Base-by-base conservation (phyloP, 2,797 vertebrate species). In the Hydrocynus forskahlii region DNA sequence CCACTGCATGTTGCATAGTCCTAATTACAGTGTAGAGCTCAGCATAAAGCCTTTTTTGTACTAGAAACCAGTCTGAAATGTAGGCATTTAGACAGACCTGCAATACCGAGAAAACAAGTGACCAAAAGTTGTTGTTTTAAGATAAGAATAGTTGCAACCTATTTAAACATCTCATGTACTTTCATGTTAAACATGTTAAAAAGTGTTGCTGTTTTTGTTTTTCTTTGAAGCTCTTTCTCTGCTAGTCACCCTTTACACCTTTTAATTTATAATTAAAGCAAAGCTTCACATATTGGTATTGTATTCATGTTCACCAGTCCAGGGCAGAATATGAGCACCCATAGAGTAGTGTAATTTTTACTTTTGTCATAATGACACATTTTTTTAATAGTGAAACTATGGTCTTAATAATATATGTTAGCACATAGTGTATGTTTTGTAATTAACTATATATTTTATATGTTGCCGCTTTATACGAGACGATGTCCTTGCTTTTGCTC, bases 381-480 rank as follows among this genome's bases (percentile, higher is more conserved):
- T 35, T 35, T 87, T 83, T 84, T 83, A 94, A 93, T 95, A 96
- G 95, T 89, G 90, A 93, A 96, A 95, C 94, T 91, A 94, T 87
- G 94, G 95, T 97, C 96, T 95, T 94, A 96, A 94, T 96, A 95
- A 96, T 95, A 95, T 94, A 91, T 96, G 95, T 94, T 97, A 96
- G 94, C 95, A 93, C 95, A 95, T 95, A 92, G 94, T 95, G 96
- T 94, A 95, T 94, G 94, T 95, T 95, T 94, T 95, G 95, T 93
- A 95, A 94, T 92, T 94, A 94, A 94, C 91, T 91, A 94, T 92
- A 94, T 94, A 92, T 96, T 96, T 93, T 92, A 92, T 94, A 92
- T 95, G 95, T 95, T 96, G 96, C 96, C 92, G 95, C 94, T 95
- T 94, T 94, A 94, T 92, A 93, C 83, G 48, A 80, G 76, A 85